Evolutionary conservation across 2,797 vertebrate genomes (phyloP), one percentile per base, ranked within the genome.

Genomic region (Phoebastria nigripes): DNA sequence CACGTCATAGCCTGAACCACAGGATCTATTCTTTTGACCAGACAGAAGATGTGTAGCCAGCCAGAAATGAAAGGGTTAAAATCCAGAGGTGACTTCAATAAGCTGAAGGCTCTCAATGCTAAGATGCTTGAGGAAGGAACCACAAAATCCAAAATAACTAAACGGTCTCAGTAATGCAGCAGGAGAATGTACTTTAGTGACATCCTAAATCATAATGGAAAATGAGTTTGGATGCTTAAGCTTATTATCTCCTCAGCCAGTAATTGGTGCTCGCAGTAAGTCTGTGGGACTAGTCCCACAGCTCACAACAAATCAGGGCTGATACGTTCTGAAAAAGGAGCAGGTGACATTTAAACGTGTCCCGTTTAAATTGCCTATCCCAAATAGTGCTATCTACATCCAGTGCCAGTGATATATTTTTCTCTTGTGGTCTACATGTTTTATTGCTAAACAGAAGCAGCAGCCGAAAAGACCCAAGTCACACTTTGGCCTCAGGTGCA

Each of bases 181-280:
- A 71, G 49, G 70, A 87, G 67, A 82, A 91, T 12, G 76, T 74
- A 46, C 65, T 44, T 91, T 13, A 81, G 87, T 26, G 72, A 61
- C 72, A 81, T 49, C 84, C 76, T 95, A 95, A 93, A 94, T 83
- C 95, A 94, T 69, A 62, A 35, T 5, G 33, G 82, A 86, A 95
- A 94, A 96, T 63, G 35, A 90, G 44, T 88, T 89, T 76, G 82
- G 94, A n/a, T 90, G 61, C 84, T 89, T 92, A 93, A 91, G 89
- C 84, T 65, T 51, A 93, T 96, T 92, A 95, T 86, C 93, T 92
- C 70, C 15, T 3, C 21, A 77, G 72, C 69, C 79, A 92, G 90
- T 93, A 95, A 94, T 47, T 73, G 92, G 81, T 51, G 61, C 87
- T 66, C 0, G 0, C 55, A 70, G 33, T 58, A 55, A 78, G 54